phyloP scores from a whole-genome alignment of 2,797 vertebrate genomes.

The Pagetopsis macropterus region DNA sequence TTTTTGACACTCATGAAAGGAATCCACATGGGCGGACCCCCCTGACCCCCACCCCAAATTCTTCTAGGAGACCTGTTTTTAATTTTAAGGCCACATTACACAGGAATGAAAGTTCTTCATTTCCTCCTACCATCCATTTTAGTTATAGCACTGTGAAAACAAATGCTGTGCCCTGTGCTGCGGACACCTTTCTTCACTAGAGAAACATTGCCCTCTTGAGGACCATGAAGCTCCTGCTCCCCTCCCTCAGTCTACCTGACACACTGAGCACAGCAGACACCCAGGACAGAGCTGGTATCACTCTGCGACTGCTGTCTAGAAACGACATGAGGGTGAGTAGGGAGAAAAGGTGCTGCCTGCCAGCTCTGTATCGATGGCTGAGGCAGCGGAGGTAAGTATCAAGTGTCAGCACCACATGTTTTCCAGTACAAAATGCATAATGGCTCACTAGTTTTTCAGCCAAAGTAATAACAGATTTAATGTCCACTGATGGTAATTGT shows the following conservation, averaged over 20 bases:
- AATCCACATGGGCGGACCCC: conserved; percentile 57
- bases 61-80: conserved; percentile 61
- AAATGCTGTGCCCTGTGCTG: conserved; percentile 47
- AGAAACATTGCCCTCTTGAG: conserved; percentile 75
- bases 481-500: conserved; percentile 7
- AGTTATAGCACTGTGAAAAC: conserved; percentile 54
- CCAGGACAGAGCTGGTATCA: conserved; percentile 48
- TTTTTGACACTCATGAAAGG: conserved; percentile 66
- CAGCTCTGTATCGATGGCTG: conserved; percentile 74
- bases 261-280: conserved; percentile 40
- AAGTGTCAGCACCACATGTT: conserved; percentile 62
- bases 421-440: conserved; percentile 36
- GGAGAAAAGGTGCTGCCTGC: conserved; percentile 62
- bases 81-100: conserved; percentile 52
- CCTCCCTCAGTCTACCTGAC: conserved; percentile 39
- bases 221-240: conserved; percentile 64
- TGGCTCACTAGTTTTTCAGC: conserved; percentile 13
- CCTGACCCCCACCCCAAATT: conserved; percentile 18
- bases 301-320: conserved; percentile 39
- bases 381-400: conserved; percentile 79
- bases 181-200: conserved; percentile 46
- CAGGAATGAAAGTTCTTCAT: conserved; percentile 48
- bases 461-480: conserved; percentile 12
- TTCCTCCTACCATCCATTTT: conserved; percentile 48
- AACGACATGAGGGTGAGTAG: conserved; percentile 70